These are phyloP conservation scores for Zygogramma bicolorata DNA, from an alignment of 2,888 invertebrate species.

Conservation along the genomic window DNA sequence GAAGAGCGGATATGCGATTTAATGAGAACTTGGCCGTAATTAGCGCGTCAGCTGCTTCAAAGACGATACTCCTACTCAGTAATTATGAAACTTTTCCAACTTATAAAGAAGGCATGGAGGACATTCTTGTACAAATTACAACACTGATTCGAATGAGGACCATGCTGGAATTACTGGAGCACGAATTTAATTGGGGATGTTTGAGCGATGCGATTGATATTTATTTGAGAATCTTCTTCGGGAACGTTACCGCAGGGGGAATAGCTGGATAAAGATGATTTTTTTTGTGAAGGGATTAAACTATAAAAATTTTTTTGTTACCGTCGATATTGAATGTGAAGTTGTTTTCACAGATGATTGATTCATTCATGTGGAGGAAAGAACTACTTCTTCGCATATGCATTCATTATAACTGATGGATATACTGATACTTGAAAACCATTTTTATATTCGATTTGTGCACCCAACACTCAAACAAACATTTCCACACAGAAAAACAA, in stretches of 20 bases:
- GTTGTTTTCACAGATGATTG: no score
- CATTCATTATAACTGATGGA: no score
- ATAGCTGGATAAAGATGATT: no score
- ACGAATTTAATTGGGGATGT: slow-evolving; percentile 3
- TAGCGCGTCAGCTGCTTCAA: slow-evolving; percentile 46
- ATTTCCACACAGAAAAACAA: no score
- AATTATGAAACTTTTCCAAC: slow-evolving; percentile 44
- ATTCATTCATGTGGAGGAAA: no score
- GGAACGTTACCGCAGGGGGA: not conserved
- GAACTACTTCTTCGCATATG: no score
- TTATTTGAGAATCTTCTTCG: not conserved
- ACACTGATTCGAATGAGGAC: slow-evolving; percentile 22
- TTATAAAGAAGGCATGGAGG: slow-evolving; percentile 31
- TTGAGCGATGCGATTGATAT: not conserved
- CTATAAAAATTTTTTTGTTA: no score
- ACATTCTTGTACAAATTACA: slow-evolving; percentile 28
- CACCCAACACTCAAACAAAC: no score
- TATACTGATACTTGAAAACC: no score
- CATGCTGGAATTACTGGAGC: slow-evolving; percentile 2
- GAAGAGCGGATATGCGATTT: slow-evolving; percentile 41
- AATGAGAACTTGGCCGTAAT: slow-evolving; percentile 44
- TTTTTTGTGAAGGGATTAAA: no score
- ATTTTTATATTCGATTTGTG: no score
- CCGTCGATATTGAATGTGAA: no score
- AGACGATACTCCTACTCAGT: slow-evolving; percentile 43